These are phyloP conservation scores for Embiotoca jacksoni DNA, from an alignment of 2,113 vertebrate genomes.

Conservation along the genomic window DNA sequence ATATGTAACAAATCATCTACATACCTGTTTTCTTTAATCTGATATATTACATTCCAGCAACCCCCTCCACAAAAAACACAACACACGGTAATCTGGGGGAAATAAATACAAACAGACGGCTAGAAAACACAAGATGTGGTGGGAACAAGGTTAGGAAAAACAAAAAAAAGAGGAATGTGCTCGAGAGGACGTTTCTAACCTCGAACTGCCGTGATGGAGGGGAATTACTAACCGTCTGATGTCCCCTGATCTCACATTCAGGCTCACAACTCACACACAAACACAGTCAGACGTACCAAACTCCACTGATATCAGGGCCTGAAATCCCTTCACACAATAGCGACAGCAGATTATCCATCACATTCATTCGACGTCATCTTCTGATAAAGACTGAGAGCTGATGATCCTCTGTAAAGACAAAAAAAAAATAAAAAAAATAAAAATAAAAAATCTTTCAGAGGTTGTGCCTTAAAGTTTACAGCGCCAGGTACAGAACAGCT, in stretches of 20 bases:
- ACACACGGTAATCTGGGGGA: neutral
- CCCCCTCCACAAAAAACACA: neutral
- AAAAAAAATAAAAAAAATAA: slow-evolving; percentile 35
- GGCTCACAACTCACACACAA: slow-evolving; percentile 7
- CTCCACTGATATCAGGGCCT: slow-evolving; percentile 20
- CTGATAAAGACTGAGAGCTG: slow-evolving; percentile 88
- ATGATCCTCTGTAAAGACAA: slow-evolving; percentile 88
- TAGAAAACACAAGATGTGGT: slow-evolving; percentile 21
- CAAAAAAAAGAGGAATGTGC: slow-evolving; percentile 29
- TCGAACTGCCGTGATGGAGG: neutral
- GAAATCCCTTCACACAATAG: neutral
- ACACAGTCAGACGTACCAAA: slow-evolving; percentile 8
- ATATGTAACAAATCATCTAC: slow-evolving; percentile 8
- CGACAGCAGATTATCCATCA: neutral
- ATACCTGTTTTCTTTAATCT: slow-evolving; percentile 2
- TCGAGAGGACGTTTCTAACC: neutral
- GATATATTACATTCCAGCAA: neutral
- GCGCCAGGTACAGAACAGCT: neutral
- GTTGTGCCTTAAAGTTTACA: neutral
- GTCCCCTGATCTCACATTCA: neutral
- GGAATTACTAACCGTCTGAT: neutral
- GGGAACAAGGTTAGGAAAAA: neutral
- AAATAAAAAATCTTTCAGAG: slow-evolving; percentile 12
- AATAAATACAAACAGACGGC: slow-evolving; percentile 38
- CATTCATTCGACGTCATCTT: slow-evolving; percentile 91